Evolutionary conservation across 1,140 invertebrate species (phyloP), one percentile per base, ranked within the genome.

Genomic region (Cotesia typhae): DNA sequence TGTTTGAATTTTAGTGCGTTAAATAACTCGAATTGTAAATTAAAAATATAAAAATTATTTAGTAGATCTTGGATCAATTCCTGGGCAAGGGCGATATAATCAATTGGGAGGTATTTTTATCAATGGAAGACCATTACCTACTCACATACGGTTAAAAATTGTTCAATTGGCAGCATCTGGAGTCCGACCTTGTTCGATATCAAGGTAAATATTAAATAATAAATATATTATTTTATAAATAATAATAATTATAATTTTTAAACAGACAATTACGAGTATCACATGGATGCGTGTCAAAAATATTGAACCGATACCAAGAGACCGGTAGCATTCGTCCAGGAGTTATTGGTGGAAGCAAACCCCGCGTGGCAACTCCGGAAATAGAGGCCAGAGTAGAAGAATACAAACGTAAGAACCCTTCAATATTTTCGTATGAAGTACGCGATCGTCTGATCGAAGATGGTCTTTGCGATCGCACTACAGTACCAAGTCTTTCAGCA

Each of bases 361-460:
- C 93, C 0, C 85, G 92, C 4, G 91, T 93, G 0, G 91, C 93
- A 7, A 94, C 93, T 0, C 93, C 94, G 0, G 93, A 94, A 76
- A 92, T 95, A 3, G 95, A 96, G 78, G 89, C 89, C 37, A 89
- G 92, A 75, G 96, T 97, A 74, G 94, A 96, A 76, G 92, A 94
- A 73, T 96, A 96, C 84, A 96, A 95, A 79, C 88, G 91, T 52
- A 93, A 93, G 77, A 96, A 96, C 87, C 95, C 95, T 0, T 92
- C 93, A 59, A 94, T 97, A 77, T 97, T 96, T 86, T 94, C 93
- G 47, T 97, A 94, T 94, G 95, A 97, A 88, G 96, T 97, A 61
- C 86, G 95, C 36, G 95, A 97, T 79, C 90, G 94, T 77, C 84
- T 94, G 76, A 93, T 93, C 78, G 93, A 92, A 80, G 94, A 95